Evolutionary conservation across 2,113 vertebrate genomes (phyloP).

Genomic region (Hiodon alosoides): DNA sequence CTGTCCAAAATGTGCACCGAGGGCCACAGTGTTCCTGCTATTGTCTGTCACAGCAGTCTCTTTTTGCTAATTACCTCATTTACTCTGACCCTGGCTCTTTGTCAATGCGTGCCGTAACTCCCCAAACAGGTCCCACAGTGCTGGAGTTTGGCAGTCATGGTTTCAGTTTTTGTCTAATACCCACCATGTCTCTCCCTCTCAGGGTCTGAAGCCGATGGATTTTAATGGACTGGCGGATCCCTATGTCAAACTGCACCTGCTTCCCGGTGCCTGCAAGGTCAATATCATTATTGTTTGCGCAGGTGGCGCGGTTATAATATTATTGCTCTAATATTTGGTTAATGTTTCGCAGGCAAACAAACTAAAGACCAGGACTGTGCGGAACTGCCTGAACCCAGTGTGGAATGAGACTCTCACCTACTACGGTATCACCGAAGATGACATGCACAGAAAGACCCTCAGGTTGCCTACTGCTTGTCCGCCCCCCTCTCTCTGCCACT

Average conservation of each 20-base stretch:
- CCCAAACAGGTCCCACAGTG: too few species aligned
- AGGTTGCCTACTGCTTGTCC: slow-evolving; percentile 50
- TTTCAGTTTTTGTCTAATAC: neutral
- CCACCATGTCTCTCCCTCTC: neutral
- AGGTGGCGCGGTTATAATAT: neutral
- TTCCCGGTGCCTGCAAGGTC: slow-evolving; percentile 84
- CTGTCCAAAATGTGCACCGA: too few species aligned
- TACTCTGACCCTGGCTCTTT: too few species aligned
- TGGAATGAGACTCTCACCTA: slow-evolving; percentile 80
- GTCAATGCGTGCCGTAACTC: neutral
- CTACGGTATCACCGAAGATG: slow-evolving; percentile 74
- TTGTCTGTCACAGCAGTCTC: too few species aligned
- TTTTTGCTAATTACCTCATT: too few species aligned
- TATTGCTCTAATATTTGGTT: neutral
- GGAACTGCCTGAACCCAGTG: slow-evolving; percentile 76
- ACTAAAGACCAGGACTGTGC: slow-evolving; percentile 77
- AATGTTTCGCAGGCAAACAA: slow-evolving; percentile 70
- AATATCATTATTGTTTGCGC: slow-evolving; percentile 9
- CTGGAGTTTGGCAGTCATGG: too few species aligned
- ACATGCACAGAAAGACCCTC: slow-evolving; percentile 79
- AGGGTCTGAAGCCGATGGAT: slow-evolving; percentile 87
- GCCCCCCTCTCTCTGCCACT: neutral
- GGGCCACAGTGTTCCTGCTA: too few species aligned
- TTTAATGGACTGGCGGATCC: slow-evolving; percentile 82
- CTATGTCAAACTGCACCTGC: slow-evolving; percentile 81